Evolutionary conservation across 1,140 invertebrate genomes (phyloP), one percentile per base, ranked within the genome.

Genomic region (Eufriesea mexicana): DNA sequence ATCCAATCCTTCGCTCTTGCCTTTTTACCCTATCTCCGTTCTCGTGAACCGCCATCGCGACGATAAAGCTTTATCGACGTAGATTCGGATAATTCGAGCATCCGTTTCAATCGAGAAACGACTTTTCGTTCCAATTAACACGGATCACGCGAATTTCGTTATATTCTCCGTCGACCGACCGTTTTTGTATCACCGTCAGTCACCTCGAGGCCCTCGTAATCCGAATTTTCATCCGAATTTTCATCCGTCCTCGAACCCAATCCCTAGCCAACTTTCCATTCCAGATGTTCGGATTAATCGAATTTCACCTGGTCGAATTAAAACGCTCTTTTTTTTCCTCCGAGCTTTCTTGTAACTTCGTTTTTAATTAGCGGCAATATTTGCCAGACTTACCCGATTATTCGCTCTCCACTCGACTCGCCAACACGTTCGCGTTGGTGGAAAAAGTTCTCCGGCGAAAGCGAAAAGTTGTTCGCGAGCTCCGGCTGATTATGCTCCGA

Each of bases 331-430:
- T 64, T 28, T 35, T 8, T 35, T 1, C 42, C 7, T 23, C 5
- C 57, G 7, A 8, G 23, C 18, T 42, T n/a, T 61, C 47, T 72
- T 28, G 20, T 25, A 80, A 80, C 70, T 80, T 73, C 16, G 23
- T 42, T 73, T 72, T 72, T 51, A 80, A 70, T 80, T 73, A 73
- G 71, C 47, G 47, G 47, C 45, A 54, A 80, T 64, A 55, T 74
- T 80, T 74, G 12, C 51, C 45, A 51, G 47, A 74, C 70, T 80
- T 74, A 54, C 59, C 66, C 45, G 45, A 70, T 73, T 79, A 72
- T 54, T 72, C 55, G 54, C 9, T 45, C 59, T 54, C 42, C 71
- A 47, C 71, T 73, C 71, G 35, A 71, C 23, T 42, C 68, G 16
- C 64, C 42, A 67, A 67, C 42, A 45, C 64, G 64, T 67, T 67